Evolutionary conservation across 1,140 invertebrate species (phyloP).

Genomic region (Sitobion miscanthi): DNA sequence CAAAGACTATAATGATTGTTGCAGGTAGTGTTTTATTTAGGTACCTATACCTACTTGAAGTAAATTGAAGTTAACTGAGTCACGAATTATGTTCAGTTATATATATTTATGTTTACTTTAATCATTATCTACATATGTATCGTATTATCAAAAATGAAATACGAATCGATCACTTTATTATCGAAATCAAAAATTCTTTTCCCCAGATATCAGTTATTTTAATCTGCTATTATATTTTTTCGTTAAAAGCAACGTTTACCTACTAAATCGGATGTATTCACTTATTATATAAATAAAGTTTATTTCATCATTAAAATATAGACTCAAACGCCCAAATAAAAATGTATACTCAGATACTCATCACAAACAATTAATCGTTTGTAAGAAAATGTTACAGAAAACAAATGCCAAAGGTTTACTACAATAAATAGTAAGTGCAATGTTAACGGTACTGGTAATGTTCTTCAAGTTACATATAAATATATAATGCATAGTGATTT

Average conservation of each 20-base stretch:
- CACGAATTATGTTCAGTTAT: background rate
- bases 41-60: too few relatives aligned
- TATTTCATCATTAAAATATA: background rate
- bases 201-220: background rate
- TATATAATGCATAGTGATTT: too few relatives aligned
- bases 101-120: background rate
- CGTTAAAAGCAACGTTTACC: background rate
- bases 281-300: background rate
- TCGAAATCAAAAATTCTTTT: background rate
- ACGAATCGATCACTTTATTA: background rate
- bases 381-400: background rate
- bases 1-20: background rate
- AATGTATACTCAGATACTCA: background rate
- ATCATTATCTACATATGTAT: background rate
- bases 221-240: background rate
- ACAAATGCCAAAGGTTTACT: too few relatives aligned
- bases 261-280: background rate
- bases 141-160: background rate
- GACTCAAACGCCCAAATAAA: background rate
- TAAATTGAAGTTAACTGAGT: too few relatives aligned
- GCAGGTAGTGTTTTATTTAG: background rate
- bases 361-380: background rate
- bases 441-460: too few relatives aligned
- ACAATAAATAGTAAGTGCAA: background rate
- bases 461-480: too few relatives aligned